Base-by-base conservation (phyloP, 1,140 invertebrate genomes). In the Apolygus lucorum region DNA sequence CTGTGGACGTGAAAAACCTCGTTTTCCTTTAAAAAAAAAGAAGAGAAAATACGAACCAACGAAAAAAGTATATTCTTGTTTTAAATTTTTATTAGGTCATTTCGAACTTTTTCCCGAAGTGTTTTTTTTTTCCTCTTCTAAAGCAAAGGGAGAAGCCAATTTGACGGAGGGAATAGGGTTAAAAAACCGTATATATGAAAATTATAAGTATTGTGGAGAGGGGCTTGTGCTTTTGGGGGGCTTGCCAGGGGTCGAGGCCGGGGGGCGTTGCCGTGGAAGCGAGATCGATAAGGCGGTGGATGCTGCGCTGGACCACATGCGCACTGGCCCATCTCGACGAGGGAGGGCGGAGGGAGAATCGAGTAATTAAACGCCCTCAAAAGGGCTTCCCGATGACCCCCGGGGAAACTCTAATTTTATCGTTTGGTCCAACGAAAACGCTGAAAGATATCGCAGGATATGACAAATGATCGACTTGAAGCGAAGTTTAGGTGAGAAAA, bases 281-380 rank as follows among this genome's bases (percentile, higher is more conserved):
- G 21, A 25, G 27, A 25, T 24, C 27, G 21, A 25, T 24, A 24
- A 63, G 62, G 14, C 27, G 14, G 17, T 2, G 62, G 62, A 63
- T 63, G 62, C 62, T 63, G 62, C 62, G 62, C 62, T 63, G 62
- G 62, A 63, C 22, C 62, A 42, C 34, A 42, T 42, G 34, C 34
- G 34, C 24, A 62, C 4, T 4, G 24, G 24, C 17, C 17, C 4
- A 25, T 11, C 8, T 49, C 8, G 24, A 21, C 8, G 24, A 25
- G 54, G 34, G 17, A 17, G 17, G 34, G 34, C 34, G 17, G 34
- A 17, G 34, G 34, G 34, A 8, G 4, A 42, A 42, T 4, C 34
- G 17, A 42, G 4, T 42, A 42, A 42, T 8, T 42, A 42, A 24
- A 63, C 2, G 2, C 62, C 62, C 22, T 21, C 4, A 62, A 63